Evolutionary conservation across 2,797 vertebrate species (phyloP), one percentile per base, ranked within the genome.

Genomic region (Leucoraja ocellata): DNA sequence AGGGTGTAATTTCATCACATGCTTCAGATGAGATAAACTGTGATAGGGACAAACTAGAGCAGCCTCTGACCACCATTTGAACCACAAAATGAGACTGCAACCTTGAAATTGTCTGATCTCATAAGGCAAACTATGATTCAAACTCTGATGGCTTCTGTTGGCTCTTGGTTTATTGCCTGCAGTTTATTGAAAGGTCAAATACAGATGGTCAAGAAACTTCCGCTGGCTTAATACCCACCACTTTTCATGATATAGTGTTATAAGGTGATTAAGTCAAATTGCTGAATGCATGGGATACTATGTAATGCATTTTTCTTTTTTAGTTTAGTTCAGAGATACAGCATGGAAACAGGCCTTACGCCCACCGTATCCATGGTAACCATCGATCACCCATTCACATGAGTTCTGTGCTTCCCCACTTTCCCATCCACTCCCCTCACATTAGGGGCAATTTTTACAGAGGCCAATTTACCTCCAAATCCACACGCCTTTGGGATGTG

Each of bases 71-170:
- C 61, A 18, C 14, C n/a, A 36, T 68, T 36, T 65, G 84, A 88
- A 88, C 61, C n/a, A 36, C 16, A 88, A 88, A 65, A 21, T 36
- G 84, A 88, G 61, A 88, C 65, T 88, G 32, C 25, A 84, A 84
- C 54, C 81, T 68, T 68, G 61, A 68, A 88, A 36, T 88, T 16
- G 32, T 36, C 61, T 88, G n/a, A 88, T 88, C 84, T 36, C 36
- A 9, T 88, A 21, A 36, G 16, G 36, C n/a, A 36, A 32, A 8
- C 61, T 18, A 32, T 83, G 46, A 78, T 32, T 36, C n/a, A 78
- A 58, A 16, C 80, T 46, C 80, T 18, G 77, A n/a, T 77, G 11
- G 25, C 32, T 36, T 21, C n/a, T 65, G 2, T 88, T 68, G 84
- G 6, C 16, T 9, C 21, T n/a, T 65, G 65, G 28, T 32, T 88